phyloP scores from a whole-genome alignment of 2,797 vertebrate species.

The Mastacembelus armatus region DNA sequence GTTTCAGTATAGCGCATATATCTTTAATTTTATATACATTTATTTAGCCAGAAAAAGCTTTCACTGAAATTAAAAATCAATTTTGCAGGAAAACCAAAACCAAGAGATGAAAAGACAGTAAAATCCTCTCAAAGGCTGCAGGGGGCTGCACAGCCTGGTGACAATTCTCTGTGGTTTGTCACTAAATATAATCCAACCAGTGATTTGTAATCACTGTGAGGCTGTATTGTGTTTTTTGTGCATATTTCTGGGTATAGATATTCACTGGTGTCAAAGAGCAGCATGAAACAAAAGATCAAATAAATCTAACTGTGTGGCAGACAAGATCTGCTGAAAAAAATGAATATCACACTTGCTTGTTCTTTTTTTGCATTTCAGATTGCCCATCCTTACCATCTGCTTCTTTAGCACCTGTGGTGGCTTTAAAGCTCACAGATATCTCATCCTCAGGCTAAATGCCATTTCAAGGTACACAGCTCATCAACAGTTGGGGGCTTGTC shows the following conservation, averaged over 20 bases:
- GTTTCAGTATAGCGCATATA: too few relatives aligned
- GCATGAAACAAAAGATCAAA: background rate
- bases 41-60: too few relatives aligned
- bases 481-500: slow-evolving; percentile 22
- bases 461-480: slow-evolving; percentile 31
- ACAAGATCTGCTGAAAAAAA: background rate
- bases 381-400: slow-evolving; percentile 39
- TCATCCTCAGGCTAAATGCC: slow-evolving; percentile 49
- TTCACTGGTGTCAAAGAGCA: background rate
- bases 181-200: background rate
- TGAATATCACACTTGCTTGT: background rate
- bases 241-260: background rate
- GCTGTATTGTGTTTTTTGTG: background rate
- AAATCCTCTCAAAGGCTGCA: too few relatives aligned
- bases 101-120: too few relatives aligned
- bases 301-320: background rate
- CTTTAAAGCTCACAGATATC: slow-evolving; percentile 36
- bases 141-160: too few relatives aligned
- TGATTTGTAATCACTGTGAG: background rate
- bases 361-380: slow-evolving; percentile 21
- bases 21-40: too few relatives aligned
- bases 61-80: too few relatives aligned
- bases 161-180: too few relatives aligned
- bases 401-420: slow-evolving; percentile 39
- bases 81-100: too few relatives aligned